These are phyloP conservation scores for Eupithecia insigniata DNA, from an alignment of 2,888 invertebrate genomes.

Conservation along the genomic window DNA sequence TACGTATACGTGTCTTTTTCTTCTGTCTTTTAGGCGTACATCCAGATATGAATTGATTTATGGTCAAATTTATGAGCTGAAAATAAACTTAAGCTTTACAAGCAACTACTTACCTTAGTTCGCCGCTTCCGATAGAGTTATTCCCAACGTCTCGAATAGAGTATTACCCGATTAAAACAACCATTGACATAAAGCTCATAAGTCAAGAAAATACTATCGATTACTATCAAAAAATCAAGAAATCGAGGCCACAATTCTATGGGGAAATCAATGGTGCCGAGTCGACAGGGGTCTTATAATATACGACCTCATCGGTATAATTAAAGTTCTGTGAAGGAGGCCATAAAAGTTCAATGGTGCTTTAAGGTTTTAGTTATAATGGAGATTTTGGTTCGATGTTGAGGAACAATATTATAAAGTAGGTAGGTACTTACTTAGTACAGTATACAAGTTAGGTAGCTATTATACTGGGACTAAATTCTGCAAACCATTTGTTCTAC, in stretches of 20 bases:
- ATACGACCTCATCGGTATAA: slow-evolving; percentile 47
- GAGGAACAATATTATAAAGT: neutral
- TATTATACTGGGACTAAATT: neutral
- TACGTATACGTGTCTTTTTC: no score
- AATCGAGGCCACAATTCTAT: slow-evolving; percentile 40
- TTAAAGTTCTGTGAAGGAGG: slow-evolving; percentile 48
- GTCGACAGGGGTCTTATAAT: slow-evolving; percentile 43
- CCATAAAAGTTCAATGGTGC: slow-evolving; percentile 47
- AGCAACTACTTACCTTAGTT: neutral
- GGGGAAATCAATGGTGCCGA: slow-evolving; percentile 45
- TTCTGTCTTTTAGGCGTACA: no score
- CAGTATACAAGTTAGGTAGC: no score
- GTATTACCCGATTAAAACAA: neutral
- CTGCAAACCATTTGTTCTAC: no score
- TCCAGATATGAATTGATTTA: no score
- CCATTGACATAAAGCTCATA: neutral
- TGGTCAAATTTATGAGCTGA: no score
- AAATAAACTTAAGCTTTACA: no score
- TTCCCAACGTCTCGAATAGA: neutral
- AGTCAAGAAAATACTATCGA: neutral
- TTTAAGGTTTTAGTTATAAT: slow-evolving; percentile 22
- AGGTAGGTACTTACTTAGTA: neutral
- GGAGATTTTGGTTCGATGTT: neutral
- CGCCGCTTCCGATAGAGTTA: neutral
- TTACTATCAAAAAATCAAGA: slow-evolving; percentile 14